Base-by-base conservation (phyloP, 2,888 invertebrate genomes). In the Camptogramma bilineatum region DNA sequence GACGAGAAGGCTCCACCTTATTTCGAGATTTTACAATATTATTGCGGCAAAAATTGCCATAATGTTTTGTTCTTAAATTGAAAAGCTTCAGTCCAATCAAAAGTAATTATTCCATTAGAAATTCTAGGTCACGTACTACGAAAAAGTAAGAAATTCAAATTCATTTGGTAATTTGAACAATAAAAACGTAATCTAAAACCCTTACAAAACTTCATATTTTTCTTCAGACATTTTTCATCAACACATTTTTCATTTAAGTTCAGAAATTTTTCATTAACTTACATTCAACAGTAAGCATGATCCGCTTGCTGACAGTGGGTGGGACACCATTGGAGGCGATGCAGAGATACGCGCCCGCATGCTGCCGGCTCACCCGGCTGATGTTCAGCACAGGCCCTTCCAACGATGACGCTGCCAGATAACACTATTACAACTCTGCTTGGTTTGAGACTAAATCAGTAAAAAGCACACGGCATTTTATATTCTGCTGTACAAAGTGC, bases 241-340 rank as follows among this genome's bases (percentile, higher is more conserved):
- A 2, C 24, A 24, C 5, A 24, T 24, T 24, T 24, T 24, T 24
- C 24, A 34, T 34, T 13, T 34, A 3, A 13, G 10, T 31, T 3
- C 3, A 13, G 13, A 39, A 39, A 39, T 8, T 9, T 31, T 53
- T 24, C 7, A 39, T 39, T 5, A 13, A 94, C 95, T 95, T 86
- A 97, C 97, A 97, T 84, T 97, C 96, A 17, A 97, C 96, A 58
- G 96, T 96, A 56, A 98, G 95, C 93, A 96, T 96, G 78, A 98
- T 97, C 79, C 97, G 92, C 87, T 97, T 97, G 94, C 97, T 97
- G 73, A 97, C 97, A 34, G 97, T 96, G 0, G 98, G 98, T 10
- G 97, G 98, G 16, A 97, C 95, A 8, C 97, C 97, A 79, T 97
- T 97, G 44, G 96, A 96, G 0, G 97, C 97, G 70, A 97, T 97